These are phyloP conservation scores for Xestia rhomboidea DNA, from an alignment of 2,888 invertebrate genomes.

Conservation along the genomic window DNA sequence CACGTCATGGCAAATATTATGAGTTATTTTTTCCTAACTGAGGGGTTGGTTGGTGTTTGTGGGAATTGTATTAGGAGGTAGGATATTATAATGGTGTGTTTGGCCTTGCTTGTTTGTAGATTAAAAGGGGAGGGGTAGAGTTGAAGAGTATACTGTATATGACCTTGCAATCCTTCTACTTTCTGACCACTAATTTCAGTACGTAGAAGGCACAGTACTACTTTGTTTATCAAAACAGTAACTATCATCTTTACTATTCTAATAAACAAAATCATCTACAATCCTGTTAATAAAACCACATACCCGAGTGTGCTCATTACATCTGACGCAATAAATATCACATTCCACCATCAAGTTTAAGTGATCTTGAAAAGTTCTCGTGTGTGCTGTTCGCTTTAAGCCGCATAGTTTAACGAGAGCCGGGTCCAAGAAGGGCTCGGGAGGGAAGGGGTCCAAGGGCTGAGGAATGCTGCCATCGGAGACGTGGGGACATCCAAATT, in stretches of 20 bases:
- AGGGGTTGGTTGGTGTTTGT: not conserved
- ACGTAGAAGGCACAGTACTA: not conserved
- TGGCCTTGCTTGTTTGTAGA: not conserved
- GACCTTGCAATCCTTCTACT: not conserved
- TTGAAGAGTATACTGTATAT: not conserved
- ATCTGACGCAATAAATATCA: slow-evolving; percentile 34
- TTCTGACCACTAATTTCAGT: not conserved
- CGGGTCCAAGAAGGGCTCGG: slow-evolving; percentile 5
- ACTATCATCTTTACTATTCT: not conserved
- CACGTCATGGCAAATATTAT: slow-evolving; percentile 68
- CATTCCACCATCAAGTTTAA: slow-evolving; percentile 56
- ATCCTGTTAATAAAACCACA: slow-evolving; percentile 18
- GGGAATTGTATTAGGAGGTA: not conserved
- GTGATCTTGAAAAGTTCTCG: slow-evolving; percentile 57
- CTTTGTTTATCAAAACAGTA: not conserved
- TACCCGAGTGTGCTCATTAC: slow-evolving; percentile 44
- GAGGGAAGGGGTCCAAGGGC: slow-evolving; percentile 52
- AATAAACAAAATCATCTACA: not conserved
- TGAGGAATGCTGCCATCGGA: slow-evolving; percentile 77
- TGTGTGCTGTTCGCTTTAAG: slow-evolving; percentile 68
- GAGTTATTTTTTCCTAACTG: slow-evolving; percentile 46
- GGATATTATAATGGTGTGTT: slow-evolving; percentile 8
- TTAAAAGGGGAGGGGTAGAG: not conserved
- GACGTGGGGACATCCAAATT: slow-evolving; percentile 84
- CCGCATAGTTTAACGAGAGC: slow-evolving; percentile 81